Evolutionary conservation across 2,888 invertebrate genomes (phyloP).

Genomic region (Trimorus sp.): DNA sequence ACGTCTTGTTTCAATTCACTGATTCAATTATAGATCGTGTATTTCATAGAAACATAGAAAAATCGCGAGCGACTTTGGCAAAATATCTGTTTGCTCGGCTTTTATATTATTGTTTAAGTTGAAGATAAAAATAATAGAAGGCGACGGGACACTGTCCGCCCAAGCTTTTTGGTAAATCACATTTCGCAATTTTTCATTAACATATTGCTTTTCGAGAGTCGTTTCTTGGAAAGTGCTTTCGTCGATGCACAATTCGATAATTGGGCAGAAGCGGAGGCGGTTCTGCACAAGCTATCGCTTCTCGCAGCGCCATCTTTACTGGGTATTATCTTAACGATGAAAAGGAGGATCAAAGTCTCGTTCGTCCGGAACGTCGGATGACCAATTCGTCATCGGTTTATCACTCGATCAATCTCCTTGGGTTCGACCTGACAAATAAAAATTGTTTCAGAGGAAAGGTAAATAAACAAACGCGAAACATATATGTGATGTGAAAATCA

Average conservation of each 20-base stretch:
- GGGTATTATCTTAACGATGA: not conserved
- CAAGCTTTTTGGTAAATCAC: conserved; percentile 39
- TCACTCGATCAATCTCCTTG: conserved; percentile 9
- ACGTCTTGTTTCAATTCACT: conserved; percentile 52
- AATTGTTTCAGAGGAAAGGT: not conserved
- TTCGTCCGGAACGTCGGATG: conserved; percentile 8
- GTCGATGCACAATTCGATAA: conserved; percentile 1
- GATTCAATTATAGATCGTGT: conserved; percentile 59
- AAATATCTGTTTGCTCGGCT: conserved; percentile 52
- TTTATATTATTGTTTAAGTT: conserved; percentile 53
- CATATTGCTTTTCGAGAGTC: conserved; percentile 23
- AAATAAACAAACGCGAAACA: no score
- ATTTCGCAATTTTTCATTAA: conserved; percentile 34
- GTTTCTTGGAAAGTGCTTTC: not conserved
- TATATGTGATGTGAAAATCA: no score
- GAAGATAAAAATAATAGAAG: conserved; percentile 35
- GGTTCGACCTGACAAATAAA: not conserved
- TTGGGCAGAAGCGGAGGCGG: not conserved
- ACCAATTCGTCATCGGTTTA: conserved; percentile 8
- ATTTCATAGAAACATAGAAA: conserved; percentile 43
- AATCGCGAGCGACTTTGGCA: conserved; percentile 35
- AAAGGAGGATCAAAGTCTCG: conserved; percentile 14
- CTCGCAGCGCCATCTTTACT: not conserved
- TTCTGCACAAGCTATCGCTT: not conserved
- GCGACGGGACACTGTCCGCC: conserved; percentile 13